Evolutionary conservation across 2,113 vertebrate genomes (phyloP).

Genomic region (Ancistrus triradiatus): DNA sequence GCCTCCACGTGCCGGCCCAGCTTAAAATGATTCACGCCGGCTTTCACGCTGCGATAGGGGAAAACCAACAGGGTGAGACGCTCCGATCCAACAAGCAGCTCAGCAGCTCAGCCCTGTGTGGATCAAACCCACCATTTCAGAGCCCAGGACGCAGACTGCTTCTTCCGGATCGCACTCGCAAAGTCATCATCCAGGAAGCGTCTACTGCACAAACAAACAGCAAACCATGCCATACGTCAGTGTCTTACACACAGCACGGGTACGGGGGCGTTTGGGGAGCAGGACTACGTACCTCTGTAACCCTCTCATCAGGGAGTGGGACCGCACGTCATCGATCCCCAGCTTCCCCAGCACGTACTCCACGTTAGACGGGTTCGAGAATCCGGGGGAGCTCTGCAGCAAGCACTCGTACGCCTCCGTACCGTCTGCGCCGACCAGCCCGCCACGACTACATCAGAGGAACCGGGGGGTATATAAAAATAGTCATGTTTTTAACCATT

Average conservation of each 20-base stretch:
- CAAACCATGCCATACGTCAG: too few species aligned
- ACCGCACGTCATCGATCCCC: slow-evolving; percentile 83
- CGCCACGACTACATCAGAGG: slow-evolving; percentile 67
- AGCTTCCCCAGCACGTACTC: slow-evolving; percentile 85
- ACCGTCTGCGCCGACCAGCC: slow-evolving; percentile 71
- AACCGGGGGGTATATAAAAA: too few species aligned
- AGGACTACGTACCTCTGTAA: slow-evolving; percentile 93
- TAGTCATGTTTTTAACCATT: too few species aligned
- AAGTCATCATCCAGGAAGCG: slow-evolving; percentile 88
- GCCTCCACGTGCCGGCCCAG: slow-evolving; percentile 87
- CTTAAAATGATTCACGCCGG: slow-evolving; percentile 94
- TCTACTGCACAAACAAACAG: slow-evolving; percentile 68
- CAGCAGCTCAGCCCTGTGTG: too few species aligned
- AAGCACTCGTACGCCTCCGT: slow-evolving; percentile 81
- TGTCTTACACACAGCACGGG: too few species aligned
- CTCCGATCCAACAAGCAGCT: too few species aligned
- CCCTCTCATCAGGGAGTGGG: slow-evolving; percentile 93
- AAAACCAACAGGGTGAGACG: background rate
- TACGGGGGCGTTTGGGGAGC: too few species aligned
- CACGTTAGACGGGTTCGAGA: slow-evolving; percentile 90
- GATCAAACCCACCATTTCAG: slow-evolving; percentile 80
- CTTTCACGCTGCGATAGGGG: slow-evolving; percentile 77
- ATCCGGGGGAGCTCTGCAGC: slow-evolving; percentile 80
- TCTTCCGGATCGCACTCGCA: slow-evolving; percentile 84
- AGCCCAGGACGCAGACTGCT: slow-evolving; percentile 93